A percentile compares a stretch with the other conserved stretches of the same genome.
These are phyloP conservation scores for Zophobas atratus DNA, from an alignment of 1,140 invertebrate species.

Conservation along the genomic window DNA sequence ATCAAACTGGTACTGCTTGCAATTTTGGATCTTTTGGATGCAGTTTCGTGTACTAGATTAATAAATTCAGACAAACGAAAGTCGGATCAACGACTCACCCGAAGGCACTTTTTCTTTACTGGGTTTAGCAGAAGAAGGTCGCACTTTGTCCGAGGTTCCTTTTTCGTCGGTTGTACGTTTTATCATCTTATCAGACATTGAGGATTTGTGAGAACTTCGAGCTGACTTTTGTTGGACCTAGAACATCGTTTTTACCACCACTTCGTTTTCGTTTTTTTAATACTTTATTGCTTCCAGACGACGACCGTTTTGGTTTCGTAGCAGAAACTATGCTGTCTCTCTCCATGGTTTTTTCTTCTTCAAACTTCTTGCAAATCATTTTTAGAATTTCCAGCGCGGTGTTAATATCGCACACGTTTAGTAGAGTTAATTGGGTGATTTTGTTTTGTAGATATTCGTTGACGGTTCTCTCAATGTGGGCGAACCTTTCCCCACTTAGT, in stretches of 20 bases:
- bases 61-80: background rate
- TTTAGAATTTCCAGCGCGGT: constrained; percentile 11
- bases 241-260: background rate
- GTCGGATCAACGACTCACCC: background rate
- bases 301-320: background rate
- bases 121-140: background rate
- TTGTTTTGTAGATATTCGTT: constrained; percentile 27
- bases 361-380: constrained; percentile 18
- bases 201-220: constrained; percentile 6
- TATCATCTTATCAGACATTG: background rate
- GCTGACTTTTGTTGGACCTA: background rate
- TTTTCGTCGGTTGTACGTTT: background rate
- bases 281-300: constrained; percentile 10
- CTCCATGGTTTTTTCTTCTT: background rate
- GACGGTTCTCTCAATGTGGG: constrained; percentile 10
- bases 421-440: background rate
- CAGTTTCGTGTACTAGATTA: background rate
- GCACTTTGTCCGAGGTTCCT: background rate
- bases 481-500: constrained; percentile 2
- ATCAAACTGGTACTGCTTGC: constrained; percentile 10
- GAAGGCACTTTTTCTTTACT: background rate
- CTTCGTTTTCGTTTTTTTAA: background rate
- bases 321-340: background rate
- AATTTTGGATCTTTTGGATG: constrained; percentile 3
- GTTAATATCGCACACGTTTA: constrained; percentile 26